A percentile compares a stretch with the other conserved stretches of the same genome.
Conservation (phyloP, 2,797 vertebrate genomes). For the Chaetophractus vellerosus region DNA sequence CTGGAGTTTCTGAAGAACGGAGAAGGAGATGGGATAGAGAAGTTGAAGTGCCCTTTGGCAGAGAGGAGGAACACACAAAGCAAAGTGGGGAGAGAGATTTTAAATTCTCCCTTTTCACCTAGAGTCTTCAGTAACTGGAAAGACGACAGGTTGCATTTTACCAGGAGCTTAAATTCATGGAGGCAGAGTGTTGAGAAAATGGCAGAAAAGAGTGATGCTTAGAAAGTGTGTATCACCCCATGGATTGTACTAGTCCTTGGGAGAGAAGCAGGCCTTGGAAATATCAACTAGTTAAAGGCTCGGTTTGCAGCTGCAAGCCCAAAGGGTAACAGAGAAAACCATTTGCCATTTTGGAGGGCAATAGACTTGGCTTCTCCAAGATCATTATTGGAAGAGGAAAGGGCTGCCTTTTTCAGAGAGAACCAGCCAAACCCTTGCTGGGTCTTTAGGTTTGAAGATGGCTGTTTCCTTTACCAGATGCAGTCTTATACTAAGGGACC, state of each 20-base stretch:
- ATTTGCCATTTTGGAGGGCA: background rate
- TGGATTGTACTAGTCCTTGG: background rate
- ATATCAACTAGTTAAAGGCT: background rate
- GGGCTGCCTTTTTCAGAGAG: background rate
- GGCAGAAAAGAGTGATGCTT: background rate
- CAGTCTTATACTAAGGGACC: background rate
- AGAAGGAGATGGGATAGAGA: slow-evolving; percentile 57
- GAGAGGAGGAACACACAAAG: background rate
- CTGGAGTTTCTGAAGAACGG: slow-evolving; percentile 70
- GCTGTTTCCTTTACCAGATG: background rate
- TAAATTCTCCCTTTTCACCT: background rate
- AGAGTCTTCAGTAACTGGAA: background rate
- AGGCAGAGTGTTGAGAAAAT: background rate
- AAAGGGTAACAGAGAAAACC: slow-evolving; percentile 4
- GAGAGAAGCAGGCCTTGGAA: slow-evolving; percentile 11
- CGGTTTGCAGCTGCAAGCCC: background rate
- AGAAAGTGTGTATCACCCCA: background rate
- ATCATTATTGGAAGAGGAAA: background rate
- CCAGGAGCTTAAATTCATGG: background rate
- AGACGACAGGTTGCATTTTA: background rate
- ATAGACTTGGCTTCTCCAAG: background rate
- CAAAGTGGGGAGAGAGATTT: background rate
- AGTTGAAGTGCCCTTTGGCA: slow-evolving; percentile 61
- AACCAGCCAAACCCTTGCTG: background rate
- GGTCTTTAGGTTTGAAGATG: background rate